Conservation (phyloP, 1,140 invertebrate species). For the Rhysida immarginata region DNA sequence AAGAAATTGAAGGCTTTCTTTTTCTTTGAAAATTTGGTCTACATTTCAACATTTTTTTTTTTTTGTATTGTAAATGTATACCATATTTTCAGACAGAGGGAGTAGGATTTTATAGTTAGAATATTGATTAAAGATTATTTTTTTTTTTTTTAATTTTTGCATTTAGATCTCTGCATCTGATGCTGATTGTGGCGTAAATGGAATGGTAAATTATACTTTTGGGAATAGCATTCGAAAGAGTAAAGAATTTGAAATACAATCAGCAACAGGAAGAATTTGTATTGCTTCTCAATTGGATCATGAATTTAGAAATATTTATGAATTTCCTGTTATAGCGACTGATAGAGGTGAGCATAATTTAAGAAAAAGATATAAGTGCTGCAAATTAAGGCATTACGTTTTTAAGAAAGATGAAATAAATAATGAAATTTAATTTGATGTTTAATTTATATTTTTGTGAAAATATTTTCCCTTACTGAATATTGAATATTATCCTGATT, state of each 20-base stretch:
- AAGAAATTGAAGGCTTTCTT: no score
- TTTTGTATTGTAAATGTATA: not conserved
- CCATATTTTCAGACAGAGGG: not conserved
- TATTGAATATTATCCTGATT: no score
- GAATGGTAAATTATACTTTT: slow-evolving; percentile 82
- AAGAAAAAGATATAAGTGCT: no score
- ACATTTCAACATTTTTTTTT: not conserved
- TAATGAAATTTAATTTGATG: no score
- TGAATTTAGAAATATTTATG: slow-evolving; percentile 65
- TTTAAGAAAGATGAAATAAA: no score
- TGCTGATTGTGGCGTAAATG: slow-evolving; percentile 85
- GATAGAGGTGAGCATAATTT: slow-evolving; percentile 84
- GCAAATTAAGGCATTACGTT: no score
- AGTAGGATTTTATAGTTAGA: not conserved
- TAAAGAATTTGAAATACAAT: slow-evolving; percentile 57
- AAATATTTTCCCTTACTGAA: no score
- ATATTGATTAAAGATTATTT: not conserved
- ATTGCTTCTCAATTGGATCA: slow-evolving; percentile 67
- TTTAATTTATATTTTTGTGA: no score
- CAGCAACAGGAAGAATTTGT: slow-evolving; percentile 75
- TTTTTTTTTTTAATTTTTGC: slow-evolving; percentile 2
- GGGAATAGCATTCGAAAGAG: slow-evolving; percentile 46
- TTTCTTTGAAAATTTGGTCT: no score
- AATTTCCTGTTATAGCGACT: slow-evolving; percentile 84
- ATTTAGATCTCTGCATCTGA: slow-evolving; percentile 80